A percentile compares a stretch with the other conserved stretches of the same genome.
Evolutionary conservation across 2,888 invertebrate species (phyloP).

Genomic region (Pachliopta kotzebuea): DNA sequence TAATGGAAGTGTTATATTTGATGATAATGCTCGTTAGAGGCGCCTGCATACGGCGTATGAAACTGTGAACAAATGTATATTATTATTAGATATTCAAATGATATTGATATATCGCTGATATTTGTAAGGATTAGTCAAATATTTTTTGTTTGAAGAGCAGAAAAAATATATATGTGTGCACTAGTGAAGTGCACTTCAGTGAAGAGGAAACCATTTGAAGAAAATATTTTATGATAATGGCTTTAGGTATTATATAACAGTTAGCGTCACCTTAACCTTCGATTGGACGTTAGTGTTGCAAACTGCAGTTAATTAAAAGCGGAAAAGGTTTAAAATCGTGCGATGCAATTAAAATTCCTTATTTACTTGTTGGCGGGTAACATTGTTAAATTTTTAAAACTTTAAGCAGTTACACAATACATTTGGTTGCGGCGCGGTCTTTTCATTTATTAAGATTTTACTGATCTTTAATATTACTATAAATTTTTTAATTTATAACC

Average conservation of each 20-base stretch:
- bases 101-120: slow-evolving; percentile 29
- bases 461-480: slow-evolving; percentile 69
- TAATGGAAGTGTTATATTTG: slow-evolving; percentile 44
- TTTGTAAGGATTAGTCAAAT: slow-evolving; percentile 26
- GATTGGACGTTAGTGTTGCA: slow-evolving; percentile 1
- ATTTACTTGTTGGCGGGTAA: slow-evolving; percentile 31
- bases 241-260: slow-evolving; percentile 23
- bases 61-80: slow-evolving; percentile 32
- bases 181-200: slow-evolving; percentile 20
- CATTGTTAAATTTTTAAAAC: slow-evolving; percentile 33
- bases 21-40: slow-evolving; percentile 45
- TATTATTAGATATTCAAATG: slow-evolving; percentile 28
- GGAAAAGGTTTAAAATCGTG: slow-evolving; percentile 23
- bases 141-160: slow-evolving; percentile 21
- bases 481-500: slow-evolving; percentile 72
- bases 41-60: slow-evolving; percentile 29
- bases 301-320: slow-evolving; percentile 6
- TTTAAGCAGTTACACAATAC: slow-evolving; percentile 52
- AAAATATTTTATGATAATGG: slow-evolving; percentile 27
- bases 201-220: slow-evolving; percentile 24
- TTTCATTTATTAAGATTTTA: slow-evolving; percentile 68
- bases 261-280: slow-evolving; percentile 3
- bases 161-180: slow-evolving; percentile 25
- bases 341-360: background rate
- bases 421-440: slow-evolving; percentile 47